A percentile compares a stretch with the other conserved stretches of the same genome.
Evolutionary conservation across 30 jellyfish, hydroid and myxozoan genomes (phyloP).

Genomic region (Aurelia aurita complex sp. Pacific): DNA sequence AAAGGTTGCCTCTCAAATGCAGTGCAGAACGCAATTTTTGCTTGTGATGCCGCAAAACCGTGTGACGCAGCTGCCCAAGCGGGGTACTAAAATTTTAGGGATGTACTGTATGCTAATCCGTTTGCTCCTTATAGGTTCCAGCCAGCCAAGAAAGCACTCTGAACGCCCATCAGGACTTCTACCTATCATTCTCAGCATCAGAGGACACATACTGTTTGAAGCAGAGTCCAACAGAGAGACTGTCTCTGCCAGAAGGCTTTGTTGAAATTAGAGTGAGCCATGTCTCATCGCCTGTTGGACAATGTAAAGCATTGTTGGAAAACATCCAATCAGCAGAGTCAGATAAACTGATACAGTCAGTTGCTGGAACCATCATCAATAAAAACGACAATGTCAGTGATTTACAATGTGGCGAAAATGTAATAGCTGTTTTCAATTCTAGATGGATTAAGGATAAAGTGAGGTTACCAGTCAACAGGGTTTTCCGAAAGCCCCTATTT

Average conservation of each 20-base stretch:
- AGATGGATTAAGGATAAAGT: constrained; percentile 48
- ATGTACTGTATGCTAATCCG: too few relatives aligned
- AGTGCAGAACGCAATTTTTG: too few relatives aligned
- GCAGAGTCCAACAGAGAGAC: not conserved
- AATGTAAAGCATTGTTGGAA: constrained; percentile 14
- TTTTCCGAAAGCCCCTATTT: constrained; percentile 13
- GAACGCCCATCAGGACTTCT: constrained; percentile 4
- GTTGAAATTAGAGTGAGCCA: constrained; percentile 12
- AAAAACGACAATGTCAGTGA: not conserved
- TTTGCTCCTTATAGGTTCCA: too few relatives aligned
- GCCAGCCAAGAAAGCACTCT: not conserved
- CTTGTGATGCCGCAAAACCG: too few relatives aligned
- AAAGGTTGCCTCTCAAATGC: too few relatives aligned
- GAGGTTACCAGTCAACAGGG: constrained; percentile 9
- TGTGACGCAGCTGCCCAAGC: too few relatives aligned
- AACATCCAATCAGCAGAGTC: constrained; percentile 21
- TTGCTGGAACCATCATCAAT: constrained; percentile 15
- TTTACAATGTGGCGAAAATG: constrained; percentile 45
- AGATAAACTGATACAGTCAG: constrained; percentile 28
- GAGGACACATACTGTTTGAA: constrained; percentile 21
- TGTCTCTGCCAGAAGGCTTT: not conserved
- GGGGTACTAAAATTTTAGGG: too few relatives aligned
- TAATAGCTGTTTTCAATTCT: constrained; percentile 38
- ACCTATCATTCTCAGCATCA: constrained; percentile 50
- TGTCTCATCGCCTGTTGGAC: constrained; percentile 52